Evolutionary conservation across 2,888 invertebrate genomes (phyloP), one percentile per base, ranked within the genome.

Genomic region (Leptarthrus brevirostris): DNA sequence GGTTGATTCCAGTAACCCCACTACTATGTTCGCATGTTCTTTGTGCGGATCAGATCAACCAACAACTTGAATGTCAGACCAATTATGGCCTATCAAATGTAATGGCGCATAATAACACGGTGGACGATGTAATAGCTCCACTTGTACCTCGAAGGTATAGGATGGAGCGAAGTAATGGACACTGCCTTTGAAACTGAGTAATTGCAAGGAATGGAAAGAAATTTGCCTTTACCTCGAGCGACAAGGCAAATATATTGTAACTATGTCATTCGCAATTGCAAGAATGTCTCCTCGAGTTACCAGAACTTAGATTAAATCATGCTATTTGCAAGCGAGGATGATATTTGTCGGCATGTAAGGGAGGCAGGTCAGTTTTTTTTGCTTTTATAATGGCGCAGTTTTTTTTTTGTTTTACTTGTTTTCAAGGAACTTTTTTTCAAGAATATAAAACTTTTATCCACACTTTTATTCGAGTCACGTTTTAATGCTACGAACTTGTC

Each of bases 81-180:
- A 58, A 58, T 58, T 58, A 58, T 30, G 36, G 58, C 36, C 58
- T 58, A 58, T 58, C 34, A 58, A 58, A 58, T 58, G 58, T 58
- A 58, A 58, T 58, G 58, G 36, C 36, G 22, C 34, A 36, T 58
- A 58, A 58, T 58, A 58, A 58, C 20, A 58, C 58, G 36, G 34
- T 58, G 10, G 58, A 34, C 58, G 58, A 18, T 58, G 36, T 36
- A 58, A 58, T 36, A 30, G 36, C 36, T 58, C 58, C 58, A 20
- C 58, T 18, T 36, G 3, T 36, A 58, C 36, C 40, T 36, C 40
- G 3, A 12, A 36, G 22, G 58, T 34, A 58, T 58, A 36, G 36
- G 36, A 34, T 30, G 58, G 36, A n/a, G 18, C 36, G 10, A 20
- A 12, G 58, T 58, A 58, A 58, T 58, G 58, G 58, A 58, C 34